These are phyloP conservation scores for Norana najaformis DNA, from an alignment of 2,888 invertebrate species.

Conservation along the genomic window DNA sequence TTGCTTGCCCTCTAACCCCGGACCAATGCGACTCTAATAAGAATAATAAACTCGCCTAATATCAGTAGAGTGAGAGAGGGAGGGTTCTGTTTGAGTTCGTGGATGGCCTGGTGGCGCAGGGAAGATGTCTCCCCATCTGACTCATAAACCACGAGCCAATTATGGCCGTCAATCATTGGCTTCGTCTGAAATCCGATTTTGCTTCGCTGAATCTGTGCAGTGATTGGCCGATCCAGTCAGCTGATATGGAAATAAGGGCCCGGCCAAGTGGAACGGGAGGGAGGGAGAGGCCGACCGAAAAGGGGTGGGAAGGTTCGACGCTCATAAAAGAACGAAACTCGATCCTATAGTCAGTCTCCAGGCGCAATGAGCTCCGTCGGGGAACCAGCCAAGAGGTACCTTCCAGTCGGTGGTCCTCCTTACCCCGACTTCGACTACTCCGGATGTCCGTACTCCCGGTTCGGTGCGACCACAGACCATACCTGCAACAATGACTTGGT, in stretches of 20 bases:
- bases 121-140: not conserved
- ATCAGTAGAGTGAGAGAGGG: slow-evolving; percentile 6
- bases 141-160: slow-evolving; percentile 13
- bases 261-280: not conserved
- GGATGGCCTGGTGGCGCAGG: not conserved
- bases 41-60: not conserved
- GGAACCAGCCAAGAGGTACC: not conserved
- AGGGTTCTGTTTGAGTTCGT: not conserved
- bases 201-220: not conserved
- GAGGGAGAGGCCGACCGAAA: not conserved
- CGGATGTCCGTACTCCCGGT: not conserved
- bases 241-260: slow-evolving; percentile 19
- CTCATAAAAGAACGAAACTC: not conserved
- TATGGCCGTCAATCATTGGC: slow-evolving; percentile 16
- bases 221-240: slow-evolving; percentile 24
- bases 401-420: too few relatives aligned
- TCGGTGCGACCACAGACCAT: not conserved
- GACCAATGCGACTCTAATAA: not conserved
- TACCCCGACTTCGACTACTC: not conserved
- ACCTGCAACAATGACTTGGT: not conserved
- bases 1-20: not conserved
- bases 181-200: not conserved
- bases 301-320: not conserved
- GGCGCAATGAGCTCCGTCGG: not conserved
- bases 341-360: not conserved